These are phyloP conservation scores for Entomyzon cyanotis DNA, from an alignment of 2,113 vertebrate species.

Conservation along the genomic window DNA sequence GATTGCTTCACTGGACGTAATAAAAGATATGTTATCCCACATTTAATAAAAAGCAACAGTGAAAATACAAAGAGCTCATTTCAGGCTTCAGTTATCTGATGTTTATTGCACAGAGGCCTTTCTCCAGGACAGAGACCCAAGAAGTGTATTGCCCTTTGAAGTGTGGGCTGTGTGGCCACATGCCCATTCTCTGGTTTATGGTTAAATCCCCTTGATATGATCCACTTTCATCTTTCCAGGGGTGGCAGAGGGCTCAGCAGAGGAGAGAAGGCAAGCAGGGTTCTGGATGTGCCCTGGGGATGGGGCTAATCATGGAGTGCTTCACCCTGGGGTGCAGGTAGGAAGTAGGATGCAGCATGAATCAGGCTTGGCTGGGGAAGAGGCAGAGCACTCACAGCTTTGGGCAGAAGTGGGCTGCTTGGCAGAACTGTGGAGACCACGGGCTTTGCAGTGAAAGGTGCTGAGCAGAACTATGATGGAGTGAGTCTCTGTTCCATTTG, in stretches of 20 bases:
- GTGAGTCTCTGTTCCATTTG: background rate
- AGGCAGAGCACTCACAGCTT: background rate
- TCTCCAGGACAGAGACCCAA: background rate
- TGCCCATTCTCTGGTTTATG: background rate
- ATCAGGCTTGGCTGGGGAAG: background rate
- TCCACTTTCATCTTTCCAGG: background rate
- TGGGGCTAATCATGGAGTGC: rapidly evolving
- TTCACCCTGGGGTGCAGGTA: background rate
- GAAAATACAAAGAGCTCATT: constrained; percentile 27
- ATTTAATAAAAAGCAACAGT: constrained; percentile 57
- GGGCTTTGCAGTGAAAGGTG: background rate
- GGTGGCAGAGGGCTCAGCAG: background rate
- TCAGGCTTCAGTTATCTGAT: constrained; percentile 21
- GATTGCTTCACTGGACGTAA: constrained; percentile 20
- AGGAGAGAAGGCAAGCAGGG: background rate
- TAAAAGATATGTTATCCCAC: constrained; percentile 32
- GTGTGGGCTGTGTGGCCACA: background rate
- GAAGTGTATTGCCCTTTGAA: constrained; percentile 13
- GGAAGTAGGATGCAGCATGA: background rate
- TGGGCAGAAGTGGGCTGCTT: background rate
- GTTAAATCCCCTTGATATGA: background rate
- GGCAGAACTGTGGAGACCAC: background rate
- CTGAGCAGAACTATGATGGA: background rate
- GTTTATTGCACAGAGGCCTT: background rate
- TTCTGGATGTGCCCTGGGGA: background rate